phyloP scores from a whole-genome alignment of 2,113 vertebrate genomes.

The Spermophilus dauricus region DNA sequence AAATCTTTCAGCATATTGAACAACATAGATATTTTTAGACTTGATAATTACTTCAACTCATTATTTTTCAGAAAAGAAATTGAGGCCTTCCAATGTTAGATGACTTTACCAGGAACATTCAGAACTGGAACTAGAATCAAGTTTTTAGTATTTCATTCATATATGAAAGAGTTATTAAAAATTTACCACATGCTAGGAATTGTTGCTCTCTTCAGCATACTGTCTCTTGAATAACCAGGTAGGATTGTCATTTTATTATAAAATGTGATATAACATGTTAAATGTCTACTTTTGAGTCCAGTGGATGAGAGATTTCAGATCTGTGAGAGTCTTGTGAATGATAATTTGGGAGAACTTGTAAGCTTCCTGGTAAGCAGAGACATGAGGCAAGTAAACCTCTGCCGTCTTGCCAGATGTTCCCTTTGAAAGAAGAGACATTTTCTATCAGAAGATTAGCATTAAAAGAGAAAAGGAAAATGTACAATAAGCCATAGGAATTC shows the following conservation, averaged over 20 bases:
- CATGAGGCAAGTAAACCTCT: neutral
- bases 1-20: neutral
- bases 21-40: neutral
- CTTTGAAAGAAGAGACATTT: neutral
- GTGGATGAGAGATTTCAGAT: neutral
- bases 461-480: neutral
- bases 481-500: neutral
- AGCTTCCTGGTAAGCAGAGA: neutral
- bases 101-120: neutral
- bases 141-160: neutral
- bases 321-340: neutral
- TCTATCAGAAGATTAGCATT: neutral
- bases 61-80: conserved; percentile 28
- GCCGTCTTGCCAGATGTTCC: neutral
- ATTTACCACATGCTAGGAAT: neutral
- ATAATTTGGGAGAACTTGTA: neutral
- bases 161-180: neutral
- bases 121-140: neutral
- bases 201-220: neutral
- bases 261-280: neutral
- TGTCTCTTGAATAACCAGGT: neutral
- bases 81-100: neutral
- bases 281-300: neutral
- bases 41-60: neutral
- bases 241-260: neutral